Conservation (phyloP, 2,888 invertebrate species). For the Diarsia rubi region DNA sequence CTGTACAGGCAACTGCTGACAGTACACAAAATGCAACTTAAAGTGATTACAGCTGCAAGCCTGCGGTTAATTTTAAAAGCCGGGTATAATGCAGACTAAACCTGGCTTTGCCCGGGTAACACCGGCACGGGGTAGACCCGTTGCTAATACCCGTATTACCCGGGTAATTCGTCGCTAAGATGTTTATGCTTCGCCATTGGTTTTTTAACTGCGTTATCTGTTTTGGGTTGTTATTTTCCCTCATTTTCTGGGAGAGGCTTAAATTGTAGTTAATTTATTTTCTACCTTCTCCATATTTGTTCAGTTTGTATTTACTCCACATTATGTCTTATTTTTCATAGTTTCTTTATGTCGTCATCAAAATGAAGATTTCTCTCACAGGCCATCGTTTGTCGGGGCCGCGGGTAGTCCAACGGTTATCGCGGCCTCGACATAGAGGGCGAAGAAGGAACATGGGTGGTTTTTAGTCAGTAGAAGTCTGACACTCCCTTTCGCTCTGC, state of each 20-base stretch:
- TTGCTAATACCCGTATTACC: conserved; percentile 34
- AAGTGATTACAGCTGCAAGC: conserved; percentile 50
- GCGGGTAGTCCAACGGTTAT: too few species aligned
- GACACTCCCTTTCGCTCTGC: too few species aligned
- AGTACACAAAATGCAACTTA: conserved; percentile 19
- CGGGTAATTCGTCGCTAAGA: conserved; percentile 49
- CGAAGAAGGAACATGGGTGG: too few species aligned
- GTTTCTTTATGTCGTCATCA: too few species aligned
- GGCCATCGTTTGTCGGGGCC: not conserved
- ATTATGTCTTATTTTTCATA: too few species aligned
- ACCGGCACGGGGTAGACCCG: conserved; percentile 12
- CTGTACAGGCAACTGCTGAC: too few species aligned
- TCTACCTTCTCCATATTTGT: too few species aligned
- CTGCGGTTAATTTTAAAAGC: conserved; percentile 68
- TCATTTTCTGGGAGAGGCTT: not conserved
- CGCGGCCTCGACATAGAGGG: too few species aligned
- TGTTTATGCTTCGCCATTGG: conserved; percentile 37
- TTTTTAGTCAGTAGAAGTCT: too few species aligned
- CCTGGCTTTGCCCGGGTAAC: conserved; percentile 13
- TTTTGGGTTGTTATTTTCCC: not conserved
- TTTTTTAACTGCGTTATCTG: conserved; percentile 6
- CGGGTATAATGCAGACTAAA: conserved; percentile 64
- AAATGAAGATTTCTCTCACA: not conserved
- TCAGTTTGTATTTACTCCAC: too few species aligned
- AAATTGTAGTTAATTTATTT: not conserved